A percentile compares a stretch with the other conserved stretches of the same genome.
Evolutionary conservation across 2,888 invertebrate species (phyloP).

Genomic region (Aradus depressus): DNA sequence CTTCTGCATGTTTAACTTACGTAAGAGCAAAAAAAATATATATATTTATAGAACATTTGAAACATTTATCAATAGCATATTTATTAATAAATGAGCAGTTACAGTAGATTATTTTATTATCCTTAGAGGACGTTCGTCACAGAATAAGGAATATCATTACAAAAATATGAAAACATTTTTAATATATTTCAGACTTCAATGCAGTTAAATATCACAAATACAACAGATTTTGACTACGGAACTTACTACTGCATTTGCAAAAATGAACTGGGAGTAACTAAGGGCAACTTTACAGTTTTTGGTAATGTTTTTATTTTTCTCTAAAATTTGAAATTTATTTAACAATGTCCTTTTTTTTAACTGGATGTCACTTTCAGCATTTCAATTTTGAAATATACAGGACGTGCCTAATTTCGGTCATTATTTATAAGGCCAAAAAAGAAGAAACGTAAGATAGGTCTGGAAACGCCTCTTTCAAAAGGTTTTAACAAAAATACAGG

Average conservation of each 20-base stretch:
- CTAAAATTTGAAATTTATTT: not conserved
- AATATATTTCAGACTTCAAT: conserved; percentile 50
- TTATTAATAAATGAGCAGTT: not conserved
- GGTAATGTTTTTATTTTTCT: conserved; percentile 39
- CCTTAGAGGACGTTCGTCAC: not conserved
- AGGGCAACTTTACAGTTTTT: conserved; percentile 56
- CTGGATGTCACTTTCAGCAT: too few relatives aligned
- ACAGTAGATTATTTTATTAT: not conserved
- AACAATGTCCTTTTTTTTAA: too few relatives aligned
- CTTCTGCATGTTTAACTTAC: not conserved
- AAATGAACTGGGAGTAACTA: conserved; percentile 69
- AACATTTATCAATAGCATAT: not conserved
- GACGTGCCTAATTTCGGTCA: too few relatives aligned
- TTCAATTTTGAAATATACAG: too few relatives aligned
- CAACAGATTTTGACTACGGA: conserved; percentile 56
- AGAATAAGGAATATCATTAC: not conserved
- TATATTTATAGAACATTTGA: not conserved
- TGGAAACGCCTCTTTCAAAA: too few relatives aligned
- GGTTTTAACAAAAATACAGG: too few relatives aligned
- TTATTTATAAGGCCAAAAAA: too few relatives aligned
- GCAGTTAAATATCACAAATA: conserved; percentile 61
- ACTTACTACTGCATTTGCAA: conserved; percentile 75
- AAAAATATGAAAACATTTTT: not conserved
- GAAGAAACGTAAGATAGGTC: too few relatives aligned
- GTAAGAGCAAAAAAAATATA: not conserved